Base-by-base conservation (phyloP, 1,140 invertebrate species). In the Lordiphosa stackelbergi region DNA sequence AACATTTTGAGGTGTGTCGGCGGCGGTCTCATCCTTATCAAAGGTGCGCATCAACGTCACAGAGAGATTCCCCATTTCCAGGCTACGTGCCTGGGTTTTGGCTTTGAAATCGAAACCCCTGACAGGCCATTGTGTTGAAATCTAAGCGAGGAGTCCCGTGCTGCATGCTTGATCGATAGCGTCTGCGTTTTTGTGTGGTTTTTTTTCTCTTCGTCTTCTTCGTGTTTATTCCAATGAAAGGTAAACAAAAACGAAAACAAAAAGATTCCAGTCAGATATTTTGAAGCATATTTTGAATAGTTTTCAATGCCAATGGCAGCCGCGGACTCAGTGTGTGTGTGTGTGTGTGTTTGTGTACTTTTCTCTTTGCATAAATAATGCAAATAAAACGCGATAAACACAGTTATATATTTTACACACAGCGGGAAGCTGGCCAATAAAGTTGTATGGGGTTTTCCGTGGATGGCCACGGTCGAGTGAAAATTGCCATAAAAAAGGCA, bases 21-120 rank as follows among this genome's bases (percentile, higher is more conserved):
- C 36, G 63, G 40, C 70, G 42, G 54, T 42, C 49, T 66, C 58
- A 74, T 81, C 71, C 74, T 79, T 79, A 79, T 79, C 74, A 59
- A 68, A 79, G 75, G 74, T 75, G 75, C 74, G 71, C 74, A 79
- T 79, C 74, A 81, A 64, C 74, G 75, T 74, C 74, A 68, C 74
- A 68, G 48, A 66, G 52, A 57, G 36, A 45, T 55, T 62, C 37
- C 64, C 41, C 47, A 13, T 16, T 36, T 16, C 57, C 42, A 45
- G 49, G 46, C 68, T 75, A 73, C 73, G 74, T 78, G 73, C 60
- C 56, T 53, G 52, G 54, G 53, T 66, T 52, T 51, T 59, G 66
- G 45, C 75, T 79, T 79, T 81, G 74, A 79, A 79, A 79, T 79
- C 75, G 74, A 79, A 79, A 79, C 74, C 73, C 19, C 71, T 53